phyloP scores from a whole-genome alignment of 1,140 invertebrate genomes.

The Brachionus rubens region DNA sequence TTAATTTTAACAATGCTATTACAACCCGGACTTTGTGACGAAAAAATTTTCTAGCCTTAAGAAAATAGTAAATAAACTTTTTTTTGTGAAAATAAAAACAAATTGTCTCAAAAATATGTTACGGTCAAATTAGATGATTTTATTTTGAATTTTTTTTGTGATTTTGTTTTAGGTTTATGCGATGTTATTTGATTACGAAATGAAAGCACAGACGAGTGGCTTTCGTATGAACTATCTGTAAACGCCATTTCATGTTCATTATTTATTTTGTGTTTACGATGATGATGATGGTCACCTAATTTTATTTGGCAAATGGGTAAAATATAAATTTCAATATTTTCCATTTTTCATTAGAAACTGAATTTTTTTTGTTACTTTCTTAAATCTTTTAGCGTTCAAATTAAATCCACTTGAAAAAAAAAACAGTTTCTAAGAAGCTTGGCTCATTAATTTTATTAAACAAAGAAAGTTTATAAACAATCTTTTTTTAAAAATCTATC shows the following conservation, averaged over 20 bases:
- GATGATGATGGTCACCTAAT: background rate
- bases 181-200: background rate
- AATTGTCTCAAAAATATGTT: too few species aligned
- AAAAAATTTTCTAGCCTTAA: conserved; percentile 36
- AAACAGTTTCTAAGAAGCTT: too few species aligned
- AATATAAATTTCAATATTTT: conserved; percentile 30
- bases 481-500: too few species aligned
- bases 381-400: too few species aligned
- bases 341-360: conserved; percentile 1
- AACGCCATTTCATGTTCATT: background rate
- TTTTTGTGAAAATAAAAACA: background rate
- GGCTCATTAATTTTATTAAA: too few species aligned
- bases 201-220: background rate
- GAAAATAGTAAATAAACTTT: background rate
- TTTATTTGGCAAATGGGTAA: conserved; percentile 20
- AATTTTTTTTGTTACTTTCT: background rate
- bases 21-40: conserved; percentile 36
- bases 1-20: background rate
- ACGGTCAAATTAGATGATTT: background rate
- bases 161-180: background rate
- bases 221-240: background rate
- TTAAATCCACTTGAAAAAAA: too few species aligned
- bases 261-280: background rate
- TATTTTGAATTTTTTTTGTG: background rate
- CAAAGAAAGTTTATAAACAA: too few species aligned